A percentile compares a stretch with the other conserved stretches of the same genome.
Conservation (phyloP, 1,140 invertebrate genomes). For the Sitobion miscanthi region DNA sequence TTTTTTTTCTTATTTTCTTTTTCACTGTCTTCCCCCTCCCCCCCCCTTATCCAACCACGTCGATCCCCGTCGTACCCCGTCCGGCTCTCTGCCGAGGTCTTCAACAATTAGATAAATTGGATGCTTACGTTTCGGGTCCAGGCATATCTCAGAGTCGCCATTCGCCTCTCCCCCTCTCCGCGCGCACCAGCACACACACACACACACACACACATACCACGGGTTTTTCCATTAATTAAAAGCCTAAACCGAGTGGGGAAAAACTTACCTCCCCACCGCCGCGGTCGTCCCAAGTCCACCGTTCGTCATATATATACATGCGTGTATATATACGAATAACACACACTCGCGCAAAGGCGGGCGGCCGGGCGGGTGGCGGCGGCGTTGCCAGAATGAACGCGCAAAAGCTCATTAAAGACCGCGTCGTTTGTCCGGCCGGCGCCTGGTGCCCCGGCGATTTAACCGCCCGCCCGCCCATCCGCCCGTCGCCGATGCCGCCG, state of each 20-base stretch:
- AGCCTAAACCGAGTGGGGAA: constrained; percentile 50
- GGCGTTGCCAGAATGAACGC: constrained; percentile 48
- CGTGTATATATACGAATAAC: neutral
- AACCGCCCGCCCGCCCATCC: neutral
- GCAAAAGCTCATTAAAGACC: constrained; percentile 56
- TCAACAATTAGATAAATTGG: constrained; percentile 57
- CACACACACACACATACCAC: neutral
- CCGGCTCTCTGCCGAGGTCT: constrained; percentile 38
- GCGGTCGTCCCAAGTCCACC: neutral
- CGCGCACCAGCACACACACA: too few species aligned
- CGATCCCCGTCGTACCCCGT: neutral
- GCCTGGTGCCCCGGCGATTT: constrained; percentile 53
- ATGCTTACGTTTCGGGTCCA: constrained; percentile 54
- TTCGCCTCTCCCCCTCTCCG: neutral
- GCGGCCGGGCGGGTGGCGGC: neutral
- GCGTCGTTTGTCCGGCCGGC: constrained; percentile 54
- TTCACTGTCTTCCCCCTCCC: neutral
- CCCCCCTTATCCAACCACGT: too few species aligned
- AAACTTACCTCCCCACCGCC: neutral
- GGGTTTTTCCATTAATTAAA: constrained; percentile 57
- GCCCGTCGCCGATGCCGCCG: neutral
- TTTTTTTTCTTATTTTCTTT: neutral
- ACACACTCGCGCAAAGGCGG: neutral
- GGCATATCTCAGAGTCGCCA: constrained; percentile 52
- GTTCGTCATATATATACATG: neutral